Percentiles rank a stretch among this genome's conserved stretches.
Conservation (phyloP, 2,888 invertebrate genomes). For the Cenopis cana region DNA sequence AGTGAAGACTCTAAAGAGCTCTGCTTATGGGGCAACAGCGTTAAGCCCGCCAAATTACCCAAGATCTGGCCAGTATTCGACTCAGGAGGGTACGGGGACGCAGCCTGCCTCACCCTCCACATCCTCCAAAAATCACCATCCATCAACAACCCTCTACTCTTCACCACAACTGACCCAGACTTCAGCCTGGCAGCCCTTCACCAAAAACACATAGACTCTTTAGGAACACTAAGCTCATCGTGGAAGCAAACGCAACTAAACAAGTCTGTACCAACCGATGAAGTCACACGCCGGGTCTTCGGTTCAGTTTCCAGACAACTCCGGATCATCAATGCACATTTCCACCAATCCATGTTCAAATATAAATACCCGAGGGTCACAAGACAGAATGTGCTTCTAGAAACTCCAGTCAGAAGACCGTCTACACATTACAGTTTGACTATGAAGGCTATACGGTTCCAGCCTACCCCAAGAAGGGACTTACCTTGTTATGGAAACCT, state of each 20-base stretch:
- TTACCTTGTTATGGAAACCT: conserved; percentile 80
- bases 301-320: conserved; percentile 77
- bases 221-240: conserved; percentile 67
- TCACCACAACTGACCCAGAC: conserved; percentile 48
- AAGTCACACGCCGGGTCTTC: conserved; percentile 71
- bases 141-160: conserved; percentile 67
- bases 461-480: conserved; percentile 71
- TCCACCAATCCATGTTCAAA: conserved; percentile 71
- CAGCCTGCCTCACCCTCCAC: conserved; percentile 63
- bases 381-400: conserved; percentile 74
- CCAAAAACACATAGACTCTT: conserved; percentile 61
- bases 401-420: conserved; percentile 64
- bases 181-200: conserved; percentile 54
- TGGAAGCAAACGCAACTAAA: conserved; percentile 71
- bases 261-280: conserved; percentile 64
- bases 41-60: conserved; percentile 70
- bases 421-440: conserved; percentile 69
- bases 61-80: conserved; percentile 83
- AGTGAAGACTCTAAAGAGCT: conserved; percentile 66
- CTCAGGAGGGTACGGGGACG: conserved; percentile 76
- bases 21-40: conserved; percentile 65
- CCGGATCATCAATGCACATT: conserved; percentile 74
- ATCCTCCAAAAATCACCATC: conserved; percentile 60
- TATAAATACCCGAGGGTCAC: conserved; percentile 80
- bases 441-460: conserved; percentile 74